Percentiles rank a stretch among this genome's conserved stretches.
phyloP scores from a whole-genome alignment of 1,140 invertebrate species.

The Phenacoccus solenopsis region DNA sequence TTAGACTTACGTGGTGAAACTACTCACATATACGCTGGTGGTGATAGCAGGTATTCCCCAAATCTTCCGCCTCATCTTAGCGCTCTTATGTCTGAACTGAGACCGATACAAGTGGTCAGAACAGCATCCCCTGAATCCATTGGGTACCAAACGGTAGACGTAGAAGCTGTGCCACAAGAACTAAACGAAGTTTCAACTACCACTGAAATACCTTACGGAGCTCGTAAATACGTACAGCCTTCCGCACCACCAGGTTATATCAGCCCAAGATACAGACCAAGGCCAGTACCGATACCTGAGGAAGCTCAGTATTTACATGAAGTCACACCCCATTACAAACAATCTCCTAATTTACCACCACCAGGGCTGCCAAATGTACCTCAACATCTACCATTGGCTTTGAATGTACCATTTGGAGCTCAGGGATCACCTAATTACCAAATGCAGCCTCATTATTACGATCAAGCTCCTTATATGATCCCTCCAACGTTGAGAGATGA shows the following conservation, averaged over 20 bases:
- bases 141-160: not conserved
- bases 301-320: not conserved
- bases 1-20: slow-evolving; percentile 24
- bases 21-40: slow-evolving; percentile 31
- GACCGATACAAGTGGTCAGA: slow-evolving; percentile 13
- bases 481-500: slow-evolving; percentile 26
- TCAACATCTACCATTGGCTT: not conserved
- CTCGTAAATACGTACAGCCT: not conserved
- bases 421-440: not conserved
- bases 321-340: not conserved
- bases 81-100: slow-evolving; percentile 32
- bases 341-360: not conserved
- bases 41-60: slow-evolving; percentile 35
- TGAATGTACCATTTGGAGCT: not conserved
- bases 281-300: not conserved
- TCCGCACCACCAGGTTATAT: not conserved
- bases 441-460: slow-evolving; percentile 15
- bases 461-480: slow-evolving; percentile 10
- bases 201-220: not conserved
- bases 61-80: slow-evolving; percentile 31
- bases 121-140: not conserved
- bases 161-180: slow-evolving; percentile 31
- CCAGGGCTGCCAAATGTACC: not conserved
- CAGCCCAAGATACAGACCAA: not conserved
- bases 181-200: slow-evolving; percentile 27